phyloP scores from a whole-genome alignment of 2,888 invertebrate species.

The Philhelius pedissequus region DNA sequence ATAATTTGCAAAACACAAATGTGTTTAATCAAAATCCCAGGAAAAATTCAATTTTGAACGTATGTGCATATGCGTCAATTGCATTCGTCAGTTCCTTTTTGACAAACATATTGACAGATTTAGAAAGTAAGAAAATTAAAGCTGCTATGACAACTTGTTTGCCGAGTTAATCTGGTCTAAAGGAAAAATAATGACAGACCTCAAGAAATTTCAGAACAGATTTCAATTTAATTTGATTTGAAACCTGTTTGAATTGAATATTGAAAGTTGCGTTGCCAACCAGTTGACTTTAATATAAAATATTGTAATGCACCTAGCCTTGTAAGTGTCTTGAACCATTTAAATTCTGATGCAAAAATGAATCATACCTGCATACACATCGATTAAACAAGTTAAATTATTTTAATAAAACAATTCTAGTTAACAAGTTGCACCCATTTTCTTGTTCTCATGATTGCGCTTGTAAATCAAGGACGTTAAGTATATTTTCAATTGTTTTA shows the following conservation, averaged over 20 bases:
- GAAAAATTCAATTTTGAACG: too few relatives aligned
- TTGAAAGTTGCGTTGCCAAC: background rate
- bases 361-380: background rate
- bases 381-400: background rate
- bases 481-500: background rate
- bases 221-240: background rate
- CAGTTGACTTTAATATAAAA: background rate
- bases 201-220: too few relatives aligned
- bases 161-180: too few relatives aligned
- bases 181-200: too few relatives aligned
- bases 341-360: background rate
- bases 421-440: conserved; percentile 18
- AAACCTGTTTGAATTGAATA: background rate
- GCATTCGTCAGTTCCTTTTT: too few relatives aligned
- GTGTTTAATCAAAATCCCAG: too few relatives aligned
- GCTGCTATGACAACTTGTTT: too few relatives aligned
- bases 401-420: background rate
- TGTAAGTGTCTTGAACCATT: background rate
- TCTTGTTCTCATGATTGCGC: background rate
- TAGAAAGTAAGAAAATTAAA: too few relatives aligned
- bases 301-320: background rate
- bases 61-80: too few relatives aligned
- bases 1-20: too few relatives aligned
- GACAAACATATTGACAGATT: too few relatives aligned
- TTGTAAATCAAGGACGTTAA: conserved; percentile 19